Base-by-base conservation (phyloP, 2,888 invertebrate species). In the Galerucella pusilla region DNA sequence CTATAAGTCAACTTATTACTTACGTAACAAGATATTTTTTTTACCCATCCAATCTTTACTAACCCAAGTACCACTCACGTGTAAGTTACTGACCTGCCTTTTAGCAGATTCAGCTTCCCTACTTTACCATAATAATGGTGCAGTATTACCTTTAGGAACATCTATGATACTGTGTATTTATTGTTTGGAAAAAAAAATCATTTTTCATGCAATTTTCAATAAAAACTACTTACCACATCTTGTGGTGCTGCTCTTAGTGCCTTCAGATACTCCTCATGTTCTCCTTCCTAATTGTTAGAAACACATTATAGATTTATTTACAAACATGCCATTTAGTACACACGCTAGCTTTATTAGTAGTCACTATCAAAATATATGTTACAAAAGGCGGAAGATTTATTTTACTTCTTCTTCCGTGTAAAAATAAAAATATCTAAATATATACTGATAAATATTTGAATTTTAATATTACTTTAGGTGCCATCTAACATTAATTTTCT, bases 191-290 rank as follows among this genome's bases (percentile, higher is more conserved):
- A 35, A 35, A 35, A 35, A 7, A 35, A 35, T 35, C 35, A 35
- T 7, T 35, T 35, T 49, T 49, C 14, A 49, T 49, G 49, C 4
- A 11, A 49, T 49, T 49, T 49, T 12, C 49, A 49, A 16, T 57
- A 57, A 57, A 16, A 54, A 4, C n/a, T 54, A 54, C 54, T 54
- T 54, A 54, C 54, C 54, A 54, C 79, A 80, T 87, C 86, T 84
- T 87, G 87, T 71, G 87, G 86, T 79, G 86, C 86, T 80, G 88
- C 88, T 81, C 84, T 85, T 79, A 87, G 83, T 77, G 88, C 88
- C 82, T 88, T 88, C 74, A 88, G 85, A 81, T 87, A 87, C 81
- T 87, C 87, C 80, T 88, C 88, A 83, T 88, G 87, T 84, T 88
- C 88, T 68, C 88, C 88, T 80, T 88, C 88, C 88, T 88, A 84